phyloP scores from a whole-genome alignment of 2,888 invertebrate species.

The Cynaeus angustus region DNA sequence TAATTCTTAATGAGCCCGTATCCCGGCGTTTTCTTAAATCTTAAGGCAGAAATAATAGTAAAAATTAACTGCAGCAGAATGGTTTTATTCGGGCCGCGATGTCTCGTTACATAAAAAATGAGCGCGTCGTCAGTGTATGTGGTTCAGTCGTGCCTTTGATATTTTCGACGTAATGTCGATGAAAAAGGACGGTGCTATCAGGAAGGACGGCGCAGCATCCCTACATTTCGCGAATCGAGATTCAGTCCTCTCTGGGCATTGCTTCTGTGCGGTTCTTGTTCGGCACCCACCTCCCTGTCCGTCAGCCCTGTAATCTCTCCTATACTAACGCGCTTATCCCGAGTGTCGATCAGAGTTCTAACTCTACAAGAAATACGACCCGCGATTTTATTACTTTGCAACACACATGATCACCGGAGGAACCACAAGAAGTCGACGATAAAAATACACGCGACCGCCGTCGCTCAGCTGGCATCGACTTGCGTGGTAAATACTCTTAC shows the following conservation, averaged over 20 bases:
- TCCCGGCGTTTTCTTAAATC: conserved; percentile 19
- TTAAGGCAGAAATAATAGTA: conserved; percentile 37
- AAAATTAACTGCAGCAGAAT: conserved; percentile 30
- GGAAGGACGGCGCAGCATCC: conserved; percentile 62
- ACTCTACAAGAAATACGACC: conserved; percentile 10
- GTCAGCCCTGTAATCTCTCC: conserved; percentile 62
- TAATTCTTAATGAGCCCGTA: conserved; percentile 10
- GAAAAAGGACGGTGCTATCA: conserved; percentile 51
- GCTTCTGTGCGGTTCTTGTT: conserved; percentile 65
- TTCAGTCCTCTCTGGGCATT: conserved; percentile 68
- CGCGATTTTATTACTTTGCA: conserved; percentile 15
- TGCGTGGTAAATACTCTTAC: conserved; percentile 57
- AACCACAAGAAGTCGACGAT: conserved; percentile 14
- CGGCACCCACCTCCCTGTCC: conserved; percentile 66
- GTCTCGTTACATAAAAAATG: conserved; percentile 33
- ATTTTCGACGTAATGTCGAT: conserved; percentile 48
- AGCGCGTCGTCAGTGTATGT: conserved; percentile 28
- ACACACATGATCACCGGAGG: conserved; percentile 23
- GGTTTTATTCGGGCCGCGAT: conserved; percentile 25
- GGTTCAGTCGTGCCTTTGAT: conserved; percentile 51
- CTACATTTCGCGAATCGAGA: conserved; percentile 52
- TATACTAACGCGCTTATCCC: conserved; percentile 58
- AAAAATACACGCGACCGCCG: conserved; percentile 48
- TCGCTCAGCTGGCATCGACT: conserved; percentile 47
- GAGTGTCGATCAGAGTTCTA: conserved; percentile 48